These are phyloP conservation scores for Beaufortia kweichowensis DNA, from an alignment of 2,113 vertebrate species.

Conservation along the genomic window DNA sequence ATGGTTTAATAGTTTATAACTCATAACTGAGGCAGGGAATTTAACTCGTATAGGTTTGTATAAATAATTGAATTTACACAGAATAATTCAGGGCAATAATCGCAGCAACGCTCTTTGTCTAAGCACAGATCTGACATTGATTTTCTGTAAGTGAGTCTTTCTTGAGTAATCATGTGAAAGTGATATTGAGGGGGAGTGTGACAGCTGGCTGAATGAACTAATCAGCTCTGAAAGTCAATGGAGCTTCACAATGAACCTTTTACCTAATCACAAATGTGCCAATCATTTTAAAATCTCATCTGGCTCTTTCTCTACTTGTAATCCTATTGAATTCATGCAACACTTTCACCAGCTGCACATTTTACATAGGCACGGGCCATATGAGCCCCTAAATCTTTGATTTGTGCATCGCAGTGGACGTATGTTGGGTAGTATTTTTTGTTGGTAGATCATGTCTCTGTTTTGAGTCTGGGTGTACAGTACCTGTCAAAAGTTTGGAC, in stretches of 20 bases:
- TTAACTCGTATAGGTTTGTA: not conserved
- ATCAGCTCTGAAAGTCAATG: slow-evolving; percentile 21
- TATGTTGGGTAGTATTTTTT: not conserved
- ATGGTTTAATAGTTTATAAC: not conserved
- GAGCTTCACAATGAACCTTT: slow-evolving; percentile 1
- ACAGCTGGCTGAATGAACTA: slow-evolving; percentile 10
- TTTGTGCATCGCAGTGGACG: not conserved
- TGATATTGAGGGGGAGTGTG: not conserved
- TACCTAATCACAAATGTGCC: not conserved
- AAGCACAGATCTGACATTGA: not conserved
- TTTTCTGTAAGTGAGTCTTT: not conserved
- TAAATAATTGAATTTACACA: not conserved
- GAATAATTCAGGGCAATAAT: not conserved
- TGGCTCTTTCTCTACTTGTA: not conserved
- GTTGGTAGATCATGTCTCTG: too few relatives aligned
- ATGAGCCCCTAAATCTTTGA: not conserved
- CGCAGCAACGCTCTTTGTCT: not conserved
- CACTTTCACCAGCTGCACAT: not conserved
- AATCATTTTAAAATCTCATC: slow-evolving; percentile 10
- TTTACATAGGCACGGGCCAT: not conserved
- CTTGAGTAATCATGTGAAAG: slow-evolving; percentile 20
- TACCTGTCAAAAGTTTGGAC: too few relatives aligned
- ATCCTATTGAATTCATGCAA: not conserved
- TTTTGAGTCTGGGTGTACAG: too few relatives aligned
- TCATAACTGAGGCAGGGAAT: not conserved